phyloP scores from a whole-genome alignment of 2,113 vertebrate genomes.

The Gasterosteus aculeatus region DNA sequence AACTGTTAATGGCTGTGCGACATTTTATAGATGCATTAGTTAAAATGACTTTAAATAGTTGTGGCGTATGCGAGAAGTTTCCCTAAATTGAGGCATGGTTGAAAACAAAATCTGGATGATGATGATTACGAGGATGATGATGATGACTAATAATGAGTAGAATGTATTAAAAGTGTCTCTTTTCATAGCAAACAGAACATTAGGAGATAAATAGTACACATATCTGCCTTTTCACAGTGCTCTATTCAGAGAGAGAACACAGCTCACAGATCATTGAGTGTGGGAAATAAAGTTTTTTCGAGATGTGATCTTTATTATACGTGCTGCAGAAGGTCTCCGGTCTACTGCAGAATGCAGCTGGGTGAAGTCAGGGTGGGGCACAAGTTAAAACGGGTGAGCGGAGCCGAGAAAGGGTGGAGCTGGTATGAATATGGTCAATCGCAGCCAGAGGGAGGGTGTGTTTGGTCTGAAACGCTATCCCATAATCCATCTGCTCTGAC shows the following conservation, averaged over 20 bases:
- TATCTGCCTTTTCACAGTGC: conserved; percentile 30
- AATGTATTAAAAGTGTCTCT: conserved; percentile 8
- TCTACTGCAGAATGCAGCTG: conserved; percentile 6
- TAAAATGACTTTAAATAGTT: conserved; percentile 24
- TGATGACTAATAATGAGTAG: conserved; percentile 8
- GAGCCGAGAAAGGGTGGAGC: conserved; percentile 56
- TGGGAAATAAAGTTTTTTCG: conserved; percentile 45
- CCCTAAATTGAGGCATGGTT: background rate
- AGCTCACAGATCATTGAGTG: conserved; percentile 31
- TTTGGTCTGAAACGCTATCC: conserved; percentile 49
- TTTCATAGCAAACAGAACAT: conserved; percentile 28
- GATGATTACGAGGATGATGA: background rate
- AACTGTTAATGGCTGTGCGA: background rate
- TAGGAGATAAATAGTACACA: background rate
- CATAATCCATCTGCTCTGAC: conserved; percentile 57
- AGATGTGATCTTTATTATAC: conserved; percentile 40
- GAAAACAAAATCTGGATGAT: conserved; percentile 4
- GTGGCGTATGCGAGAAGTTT: background rate
- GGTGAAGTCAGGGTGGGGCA: conserved; percentile 51
- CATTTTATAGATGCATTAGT: background rate
- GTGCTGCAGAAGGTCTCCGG: conserved; percentile 11
- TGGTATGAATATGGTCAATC: conserved; percentile 63
- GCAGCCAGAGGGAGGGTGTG: conserved; percentile 58
- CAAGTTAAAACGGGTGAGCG: conserved; percentile 50
- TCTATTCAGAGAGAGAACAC: conserved; percentile 22